Evolutionary conservation across 2,113 vertebrate species (phyloP).

Genomic region (Tachysurus vachellii): DNA sequence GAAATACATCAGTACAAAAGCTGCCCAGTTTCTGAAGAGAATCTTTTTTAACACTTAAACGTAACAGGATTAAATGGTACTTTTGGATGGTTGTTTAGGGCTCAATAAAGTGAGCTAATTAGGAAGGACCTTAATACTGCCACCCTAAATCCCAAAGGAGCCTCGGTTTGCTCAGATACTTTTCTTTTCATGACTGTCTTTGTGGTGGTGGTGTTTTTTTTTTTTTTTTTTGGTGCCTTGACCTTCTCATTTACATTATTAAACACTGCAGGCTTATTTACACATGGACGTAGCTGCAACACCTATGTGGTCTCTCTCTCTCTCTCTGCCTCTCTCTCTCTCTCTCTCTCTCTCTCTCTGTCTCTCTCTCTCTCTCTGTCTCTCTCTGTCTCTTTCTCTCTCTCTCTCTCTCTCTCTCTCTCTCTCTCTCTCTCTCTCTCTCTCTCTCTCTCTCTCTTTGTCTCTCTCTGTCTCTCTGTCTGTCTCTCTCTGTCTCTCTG

Average conservation of each 20-base stretch:
- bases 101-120: not conserved
- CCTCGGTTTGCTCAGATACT: not conserved
- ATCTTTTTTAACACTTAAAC: not conserved
- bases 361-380: too few relatives aligned
- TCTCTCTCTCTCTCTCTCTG: not conserved
- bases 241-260: slow-evolving; percentile 3
- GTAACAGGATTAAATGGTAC: not conserved
- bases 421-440: too few relatives aligned
- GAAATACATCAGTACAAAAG: not conserved
- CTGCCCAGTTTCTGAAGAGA: not conserved
- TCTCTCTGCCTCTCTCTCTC: not conserved
- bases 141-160: not conserved
- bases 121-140: not conserved
- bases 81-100: not conserved
- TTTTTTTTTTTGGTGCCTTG: not conserved
- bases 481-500: too few relatives aligned
- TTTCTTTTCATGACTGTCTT: not conserved
- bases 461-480: too few relatives aligned
- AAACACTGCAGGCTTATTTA: slow-evolving; percentile 12
- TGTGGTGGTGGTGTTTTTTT: not conserved
- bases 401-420: not conserved
- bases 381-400: too few relatives aligned
- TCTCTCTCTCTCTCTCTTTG: not conserved
- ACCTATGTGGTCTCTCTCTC: not conserved
- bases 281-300: slow-evolving; percentile 8